Percentiles rank a stretch among this genome's conserved stretches.
Evolutionary conservation across 1,140 invertebrate species (phyloP).

Genomic region (Bemisia tabaci): DNA sequence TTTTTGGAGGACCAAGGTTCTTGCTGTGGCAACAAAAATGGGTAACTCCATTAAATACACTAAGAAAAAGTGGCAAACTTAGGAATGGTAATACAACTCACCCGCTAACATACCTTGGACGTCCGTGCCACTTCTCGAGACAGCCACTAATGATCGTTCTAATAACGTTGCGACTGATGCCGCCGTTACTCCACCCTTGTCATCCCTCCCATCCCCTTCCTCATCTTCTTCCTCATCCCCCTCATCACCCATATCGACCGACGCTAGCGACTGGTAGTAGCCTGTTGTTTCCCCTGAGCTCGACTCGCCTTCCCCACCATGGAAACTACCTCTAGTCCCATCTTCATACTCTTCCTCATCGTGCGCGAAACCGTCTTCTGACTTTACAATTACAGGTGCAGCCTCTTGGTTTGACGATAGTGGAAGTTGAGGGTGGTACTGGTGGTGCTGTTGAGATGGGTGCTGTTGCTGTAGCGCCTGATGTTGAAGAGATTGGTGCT

Average conservation of each 20-base stretch:
- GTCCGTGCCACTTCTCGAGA: background rate
- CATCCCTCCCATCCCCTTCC: slow-evolving; percentile 6
- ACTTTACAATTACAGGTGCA: background rate
- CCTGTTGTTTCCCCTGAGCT: slow-evolving; percentile 6
- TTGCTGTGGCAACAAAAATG: too few relatives aligned
- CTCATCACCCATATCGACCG: slow-evolving; percentile 5
- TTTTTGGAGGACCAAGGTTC: too few relatives aligned
- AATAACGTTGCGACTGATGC: slow-evolving; percentile 6
- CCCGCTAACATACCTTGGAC: background rate
- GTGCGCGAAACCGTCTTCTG: background rate
- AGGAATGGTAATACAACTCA: too few relatives aligned
- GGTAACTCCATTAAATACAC: too few relatives aligned
- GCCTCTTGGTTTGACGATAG: background rate
- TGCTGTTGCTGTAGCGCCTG: background rate
- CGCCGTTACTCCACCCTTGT: background rate
- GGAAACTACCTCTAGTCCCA: background rate
- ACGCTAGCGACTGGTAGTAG: background rate
- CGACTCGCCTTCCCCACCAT: slow-evolving; percentile 10
- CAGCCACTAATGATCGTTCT: slow-evolving; percentile 11
- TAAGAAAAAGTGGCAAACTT: too few relatives aligned
- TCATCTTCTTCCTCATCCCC: slow-evolving; percentile 13
- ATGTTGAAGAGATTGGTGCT: background rate
- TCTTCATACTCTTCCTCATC: slow-evolving; percentile 1
- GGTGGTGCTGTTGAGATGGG: background rate
- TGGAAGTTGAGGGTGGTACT: background rate